Base-by-base conservation (phyloP, 2,113 vertebrate species). In the Sceloporus tristichus region DNA sequence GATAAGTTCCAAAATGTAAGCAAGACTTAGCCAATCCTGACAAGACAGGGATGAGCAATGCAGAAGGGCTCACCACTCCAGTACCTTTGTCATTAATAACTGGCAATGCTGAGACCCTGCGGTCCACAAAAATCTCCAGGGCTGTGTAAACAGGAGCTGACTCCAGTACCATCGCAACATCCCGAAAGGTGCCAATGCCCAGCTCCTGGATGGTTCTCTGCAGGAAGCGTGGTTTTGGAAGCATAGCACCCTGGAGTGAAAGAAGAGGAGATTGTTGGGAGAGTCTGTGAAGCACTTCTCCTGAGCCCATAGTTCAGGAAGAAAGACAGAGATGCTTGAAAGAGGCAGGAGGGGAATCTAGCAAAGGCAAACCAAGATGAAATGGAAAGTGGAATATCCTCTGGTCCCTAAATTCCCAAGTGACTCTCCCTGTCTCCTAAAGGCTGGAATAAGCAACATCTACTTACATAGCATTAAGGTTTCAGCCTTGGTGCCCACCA, bases 81-180 rank as follows among this genome's bases (percentile, higher is more conserved):
- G 27, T 96, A 99, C 98, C 98, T 1, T 96, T 91, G 87, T 97
- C 95, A 0, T 99, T 98, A 89, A 99, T 87, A 82, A 99, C 99
- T 0, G 99, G 99, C 42, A 99, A 96, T 0, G 99, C 99, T 0
- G 99, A 99, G 79, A 99, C 99, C 0, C 97, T 97, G 82, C 98
- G 97, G 40, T 98, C 98, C 87, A 99, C 99, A 1, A 99, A 99
- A 90, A 98, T 96, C 70, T 98, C 97, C 87, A 99, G 96, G 0
- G 99, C 99, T 0, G 97, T 91, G 23, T 98, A 97, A 88, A 99
- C 2, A 0, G 97, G 96, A 0, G 98, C 98, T 0, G 96, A 97
- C 70, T 98, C 97, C 9, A 94, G 95, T 21, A 99, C 96, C 0
- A 98, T 97, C 0, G 99, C 99, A 38, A 99, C 94, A 5, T 99